These are phyloP conservation scores for Agapornis roseicollis DNA, from an alignment of 2,113 vertebrate species.

Conservation along the genomic window DNA sequence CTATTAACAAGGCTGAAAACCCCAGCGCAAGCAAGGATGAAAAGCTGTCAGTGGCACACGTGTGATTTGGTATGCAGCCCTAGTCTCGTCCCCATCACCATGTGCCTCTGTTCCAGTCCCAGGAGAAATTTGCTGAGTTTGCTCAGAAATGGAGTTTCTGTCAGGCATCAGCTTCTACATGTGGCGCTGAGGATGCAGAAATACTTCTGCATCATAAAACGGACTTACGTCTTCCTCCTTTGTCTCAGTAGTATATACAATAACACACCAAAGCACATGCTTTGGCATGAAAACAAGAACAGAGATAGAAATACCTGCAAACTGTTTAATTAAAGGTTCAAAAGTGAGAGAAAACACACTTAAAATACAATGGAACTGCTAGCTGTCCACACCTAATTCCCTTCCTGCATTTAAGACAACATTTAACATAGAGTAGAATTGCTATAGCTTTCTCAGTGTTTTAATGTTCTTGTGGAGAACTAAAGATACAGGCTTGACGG, in stretches of 20 bases:
- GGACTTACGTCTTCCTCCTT: not conserved
- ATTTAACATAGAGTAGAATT: not conserved
- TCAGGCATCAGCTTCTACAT: not conserved
- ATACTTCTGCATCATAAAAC: not conserved
- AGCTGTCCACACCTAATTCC: not conserved
- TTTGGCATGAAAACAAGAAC: not conserved
- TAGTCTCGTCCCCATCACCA: not conserved
- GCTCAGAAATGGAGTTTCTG: not conserved
- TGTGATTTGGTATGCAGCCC: not conserved
- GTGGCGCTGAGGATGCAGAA: not conserved
- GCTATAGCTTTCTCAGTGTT: not conserved
- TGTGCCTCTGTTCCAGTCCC: not conserved
- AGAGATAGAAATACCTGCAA: not conserved
- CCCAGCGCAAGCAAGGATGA: not conserved
- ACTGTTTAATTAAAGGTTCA: not conserved
- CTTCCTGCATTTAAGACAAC: not conserved
- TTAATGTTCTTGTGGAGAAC: not conserved
- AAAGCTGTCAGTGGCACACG: accelerated
- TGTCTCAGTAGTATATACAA: not conserved
- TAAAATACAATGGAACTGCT: not conserved
- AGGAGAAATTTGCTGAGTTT: not conserved
- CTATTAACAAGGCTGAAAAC: not conserved
- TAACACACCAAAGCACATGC: not conserved
- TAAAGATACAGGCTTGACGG: not conserved
- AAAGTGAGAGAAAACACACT: not conserved